Evolutionary conservation across 30 jellyfish, hydroid and myxozoan species (phyloP), one percentile per base, ranked within the genome.

Genomic region (Mastigias papua): DNA sequence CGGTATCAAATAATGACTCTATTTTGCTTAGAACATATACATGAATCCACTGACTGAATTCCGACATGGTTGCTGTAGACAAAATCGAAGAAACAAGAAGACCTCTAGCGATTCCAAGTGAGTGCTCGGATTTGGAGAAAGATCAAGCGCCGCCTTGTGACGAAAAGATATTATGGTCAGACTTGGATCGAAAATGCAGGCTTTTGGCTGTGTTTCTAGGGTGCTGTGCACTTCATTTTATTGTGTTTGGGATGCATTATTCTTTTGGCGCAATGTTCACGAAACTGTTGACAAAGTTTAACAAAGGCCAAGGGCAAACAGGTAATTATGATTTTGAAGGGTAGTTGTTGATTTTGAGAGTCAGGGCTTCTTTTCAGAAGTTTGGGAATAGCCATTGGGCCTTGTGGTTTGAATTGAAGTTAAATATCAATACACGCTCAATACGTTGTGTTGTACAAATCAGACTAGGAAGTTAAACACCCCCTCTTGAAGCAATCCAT

Each of bases 191-290:
- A 35, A 60, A 85, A 64, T 85, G 90, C 72, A 72, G 88, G 23
- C 42, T 79, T 35, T 90, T 93, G 96, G 78, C 90, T 1, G 93
- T 95, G 23, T 80, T 95, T 30, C 11, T 90, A 23, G 93, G 90
- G 42, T 68, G 89, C 75, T 90, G 97, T 49, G 78, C 88, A 6
- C 68, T 89, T 17, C 95, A 91, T 78, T 95, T 95, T 68, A 60
- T 95, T 89, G 91, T 88, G 2, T 90, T 95, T 88, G 99, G 99
- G 19, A 90, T 95, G 90, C 99, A 95, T 95, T 95, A 95, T 70
- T 91, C 99, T 27, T 95, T 75, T 75, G 99, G 99, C 1, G 95
- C 91, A 15, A 69, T 95, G 96, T 95, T 75, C 69, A 89, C 95
- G 34, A 71, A 69, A 28, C 63, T 95, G 60, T 68, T 95, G 71